Percentiles rank a stretch among this genome's conserved stretches.
Evolutionary conservation across 2,797 vertebrate species (phyloP).

Genomic region (Amazonetta brasiliensis): DNA sequence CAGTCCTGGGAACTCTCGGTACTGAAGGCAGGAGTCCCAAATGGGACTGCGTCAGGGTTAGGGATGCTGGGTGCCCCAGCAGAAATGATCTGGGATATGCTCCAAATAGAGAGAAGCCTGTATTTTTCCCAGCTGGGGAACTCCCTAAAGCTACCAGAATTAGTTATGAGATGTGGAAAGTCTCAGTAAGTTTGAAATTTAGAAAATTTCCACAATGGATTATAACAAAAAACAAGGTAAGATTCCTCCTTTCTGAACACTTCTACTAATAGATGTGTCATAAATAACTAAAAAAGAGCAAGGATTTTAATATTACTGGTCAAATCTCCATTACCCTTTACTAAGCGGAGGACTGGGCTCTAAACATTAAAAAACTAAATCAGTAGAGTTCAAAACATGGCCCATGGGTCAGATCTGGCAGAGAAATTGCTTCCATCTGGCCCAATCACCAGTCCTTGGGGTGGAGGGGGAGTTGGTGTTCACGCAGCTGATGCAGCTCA

Average conservation of each 20-base stretch:
- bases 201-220: not conserved
- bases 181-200: not conserved
- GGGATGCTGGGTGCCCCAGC: conserved; percentile 25
- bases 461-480: not conserved
- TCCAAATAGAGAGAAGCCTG: conserved; percentile 53
- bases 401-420: conserved; percentile 34
- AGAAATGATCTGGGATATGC: conserved; percentile 30
- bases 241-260: not conserved
- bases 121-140: conserved; percentile 49
- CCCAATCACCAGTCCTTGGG: not conserved
- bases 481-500: conserved; percentile 5
- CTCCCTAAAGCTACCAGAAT: conserved; percentile 64
- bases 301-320: not conserved
- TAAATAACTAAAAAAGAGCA: not conserved
- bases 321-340: not conserved
- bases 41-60: not conserved
- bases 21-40: conserved; percentile 49
- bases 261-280: not conserved
- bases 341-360: not conserved
- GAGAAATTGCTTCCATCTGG: conserved; percentile 31
- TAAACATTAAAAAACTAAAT: not conserved
- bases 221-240: not conserved
- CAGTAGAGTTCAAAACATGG: conserved; percentile 2
- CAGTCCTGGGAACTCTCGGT: conserved; percentile 52
- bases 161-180: not conserved